phyloP scores from a whole-genome alignment of 2,797 vertebrate genomes.

The Sebastes kiyomatsui region DNA sequence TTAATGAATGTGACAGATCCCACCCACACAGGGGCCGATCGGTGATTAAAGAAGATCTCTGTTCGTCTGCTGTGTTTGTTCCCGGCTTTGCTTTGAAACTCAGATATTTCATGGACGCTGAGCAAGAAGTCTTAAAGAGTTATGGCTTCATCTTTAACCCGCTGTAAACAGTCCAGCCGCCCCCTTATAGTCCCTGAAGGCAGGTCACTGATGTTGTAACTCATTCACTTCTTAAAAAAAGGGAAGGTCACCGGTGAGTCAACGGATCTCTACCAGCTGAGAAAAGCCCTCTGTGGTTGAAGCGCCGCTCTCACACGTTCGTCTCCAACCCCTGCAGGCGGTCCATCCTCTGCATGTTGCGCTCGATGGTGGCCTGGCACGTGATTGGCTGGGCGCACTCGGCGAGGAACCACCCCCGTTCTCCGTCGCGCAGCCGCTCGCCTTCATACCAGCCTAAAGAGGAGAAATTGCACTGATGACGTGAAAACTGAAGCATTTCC shows the following conservation, averaged over 20 bases:
- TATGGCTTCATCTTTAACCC: conserved; percentile 6
- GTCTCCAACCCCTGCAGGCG: conserved; percentile 95
- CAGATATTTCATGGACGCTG: background rate
- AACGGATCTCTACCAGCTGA: background rate
- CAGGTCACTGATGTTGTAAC: conserved; percentile 19
- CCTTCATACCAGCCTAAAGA: conserved; percentile 94
- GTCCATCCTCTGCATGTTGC: conserved; percentile 97
- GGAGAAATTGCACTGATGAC: conserved; percentile 1
- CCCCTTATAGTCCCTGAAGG: background rate
- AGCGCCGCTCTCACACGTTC: conserved; percentile 84
- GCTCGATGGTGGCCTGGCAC: conserved; percentile 90
- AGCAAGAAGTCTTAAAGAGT: background rate
- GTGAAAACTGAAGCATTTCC: background rate
- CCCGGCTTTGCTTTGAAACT: conserved; percentile 4
- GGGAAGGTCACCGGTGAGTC: conserved; percentile 5
- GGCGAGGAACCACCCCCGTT: conserved; percentile 92
- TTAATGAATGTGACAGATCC: conserved; percentile 48
- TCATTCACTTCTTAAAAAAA: background rate
- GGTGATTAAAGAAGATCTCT: conserved; percentile 36
- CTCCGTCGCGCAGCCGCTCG: conserved; percentile 91
- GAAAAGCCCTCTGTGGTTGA: background rate
- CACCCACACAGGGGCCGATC: conserved; percentile 26
- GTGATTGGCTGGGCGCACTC: conserved; percentile 93
- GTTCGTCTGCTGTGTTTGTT: conserved; percentile 20
- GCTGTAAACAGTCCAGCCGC: background rate